Evolutionary conservation across 2,113 vertebrate genomes (phyloP), one percentile per base, ranked within the genome.

Genomic region (Equus przewalskii): DNA sequence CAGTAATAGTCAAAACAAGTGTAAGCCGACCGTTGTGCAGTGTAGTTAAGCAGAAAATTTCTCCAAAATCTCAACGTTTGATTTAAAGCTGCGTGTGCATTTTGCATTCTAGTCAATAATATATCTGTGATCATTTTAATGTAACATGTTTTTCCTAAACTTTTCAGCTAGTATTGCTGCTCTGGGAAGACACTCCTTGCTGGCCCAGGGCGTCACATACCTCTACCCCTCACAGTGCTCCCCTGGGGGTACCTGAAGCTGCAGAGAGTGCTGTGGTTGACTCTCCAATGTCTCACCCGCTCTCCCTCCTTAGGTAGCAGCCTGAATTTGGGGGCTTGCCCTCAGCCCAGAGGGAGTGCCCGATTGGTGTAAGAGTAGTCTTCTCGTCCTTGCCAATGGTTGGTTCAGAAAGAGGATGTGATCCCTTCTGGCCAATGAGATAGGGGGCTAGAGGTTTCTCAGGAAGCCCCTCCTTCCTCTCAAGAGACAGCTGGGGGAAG

Each of bases 1-100:
- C 9, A 96, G 41, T 21, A 8, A 64, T 73, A 49, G 79, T 81
- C 56, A 88, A 84, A 91, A 62, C 6, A 78, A n/a, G 69, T 24
- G 7, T 51, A 33, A 92, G 41, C 19, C 8, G 12, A 54, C 28
- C 62, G 36, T 49, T 46, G 33, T 16, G 16, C 21, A 51, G 76
- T 70, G 87, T 94, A 36, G 49, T 73, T 75, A 89, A 33, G 64
- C 64, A 70, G 51, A 67, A 89, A 33, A 73, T 26, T 60, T 83
- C 95, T 92, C 79, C 36, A 11, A 28, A 72, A 21, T 46, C 30
- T 89, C 41, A 10, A 54, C 15, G 51, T 54, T 94, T 96, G 62
- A 95, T 89, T 79, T 56, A 87, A 95, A 94, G 69, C 22, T 33
- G 44, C 49, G 36, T 1, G 16, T 87, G 44, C 19, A 19, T 44